Base-by-base conservation (phyloP, 1,140 invertebrate genomes). In the Archivesica marissinica region DNA sequence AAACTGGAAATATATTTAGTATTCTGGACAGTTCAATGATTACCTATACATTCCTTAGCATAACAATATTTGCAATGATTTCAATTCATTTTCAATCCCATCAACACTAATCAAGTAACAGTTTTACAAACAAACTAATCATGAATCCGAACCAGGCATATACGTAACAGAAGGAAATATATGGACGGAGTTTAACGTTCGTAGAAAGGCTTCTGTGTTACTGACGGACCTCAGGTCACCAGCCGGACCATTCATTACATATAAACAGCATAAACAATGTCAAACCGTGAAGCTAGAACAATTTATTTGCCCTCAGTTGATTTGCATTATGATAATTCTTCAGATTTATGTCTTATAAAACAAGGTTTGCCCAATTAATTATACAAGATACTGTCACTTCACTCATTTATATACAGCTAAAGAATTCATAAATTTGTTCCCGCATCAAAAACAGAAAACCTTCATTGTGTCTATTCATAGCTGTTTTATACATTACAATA, bases 241-340 rank as follows among this genome's bases (percentile, higher is more conserved):
- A 44, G n/a, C 33, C 1, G 23, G 25, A 13, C 44, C 68, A 72
- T 72, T 72, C 50, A 72, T 72, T 72, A 72, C 44, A 9, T 30
- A 41, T 23, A 47, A 72, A 23, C 7, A n/a, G 77, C 61, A 79
- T 64, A 66, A 79, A 79, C 77, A 79, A 79, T 30, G 77, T 79
- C 77, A 79, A 79, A 79, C 33, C 47, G 77, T 47, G 38, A 66
- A 61, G 77, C 61, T 61, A 66, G 44, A 66, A 66, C 77, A 79
- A 79, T 79, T 79, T 79, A 79, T 79, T 79, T 79, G 68, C 59
- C 68, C 77, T 79, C 56, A 50, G 66, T 79, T 79, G 77, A 79
- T 79, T 79, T 79, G 56, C 61, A 79, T 79, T 79, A 79, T 79
- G 77, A 79, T 79, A 66, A 79, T 79, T 79, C 44, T 66, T 35